These are phyloP conservation scores for Macaria notata DNA, from an alignment of 2,888 invertebrate species.

Conservation along the genomic window DNA sequence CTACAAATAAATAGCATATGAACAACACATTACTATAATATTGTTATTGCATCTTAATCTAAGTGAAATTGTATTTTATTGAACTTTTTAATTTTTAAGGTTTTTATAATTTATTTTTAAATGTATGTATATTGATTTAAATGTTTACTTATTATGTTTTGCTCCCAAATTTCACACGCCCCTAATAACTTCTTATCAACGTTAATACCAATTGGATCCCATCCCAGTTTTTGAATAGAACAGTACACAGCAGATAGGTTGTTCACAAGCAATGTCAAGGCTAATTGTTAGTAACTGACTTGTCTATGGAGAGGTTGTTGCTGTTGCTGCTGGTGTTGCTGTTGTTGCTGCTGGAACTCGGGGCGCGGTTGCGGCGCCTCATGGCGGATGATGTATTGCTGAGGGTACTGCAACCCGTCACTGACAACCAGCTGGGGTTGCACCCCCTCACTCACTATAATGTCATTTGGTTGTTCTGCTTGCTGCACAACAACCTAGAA, in stretches of 20 bases:
- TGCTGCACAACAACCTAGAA: slow-evolving; percentile 78
- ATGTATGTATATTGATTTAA: no score
- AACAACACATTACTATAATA: slow-evolving; percentile 1
- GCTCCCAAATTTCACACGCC: no score
- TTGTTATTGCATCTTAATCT: no score
- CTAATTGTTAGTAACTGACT: slow-evolving; percentile 20
- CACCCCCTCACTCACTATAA: slow-evolving; percentile 78
- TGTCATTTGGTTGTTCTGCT: slow-evolving; percentile 78
- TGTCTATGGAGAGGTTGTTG: slow-evolving; percentile 65
- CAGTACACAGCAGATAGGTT: no score
- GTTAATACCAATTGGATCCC: no score
- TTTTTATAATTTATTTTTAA: no score
- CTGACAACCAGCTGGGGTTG: slow-evolving; percentile 71
- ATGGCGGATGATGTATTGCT: slow-evolving; percentile 76
- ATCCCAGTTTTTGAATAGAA: no score
- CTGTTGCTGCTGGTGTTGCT: slow-evolving; percentile 51
- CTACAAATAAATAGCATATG: slow-evolving; percentile 73
- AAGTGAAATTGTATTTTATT: no score
- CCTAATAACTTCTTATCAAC: no score
- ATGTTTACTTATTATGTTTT: no score
- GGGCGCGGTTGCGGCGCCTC: slow-evolving; percentile 63
- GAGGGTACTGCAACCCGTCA: slow-evolving; percentile 74
- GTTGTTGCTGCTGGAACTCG: slow-evolving; percentile 64
- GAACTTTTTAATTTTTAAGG: no score
- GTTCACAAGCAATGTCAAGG: no score